Evolutionary conservation across 2,888 invertebrate genomes (phyloP).

Genomic region (Euplexia lucipara): DNA sequence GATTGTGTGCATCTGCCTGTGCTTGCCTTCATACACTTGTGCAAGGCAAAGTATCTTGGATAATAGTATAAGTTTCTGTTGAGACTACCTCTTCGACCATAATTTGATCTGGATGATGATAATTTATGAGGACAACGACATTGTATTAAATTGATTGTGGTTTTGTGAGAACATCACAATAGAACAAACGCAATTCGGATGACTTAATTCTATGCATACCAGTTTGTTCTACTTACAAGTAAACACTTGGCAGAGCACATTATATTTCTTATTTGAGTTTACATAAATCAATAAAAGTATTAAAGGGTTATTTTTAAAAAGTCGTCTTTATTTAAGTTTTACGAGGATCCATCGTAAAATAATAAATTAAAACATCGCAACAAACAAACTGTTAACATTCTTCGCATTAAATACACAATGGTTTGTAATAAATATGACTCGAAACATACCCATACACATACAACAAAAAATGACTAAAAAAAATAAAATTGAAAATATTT

Average conservation of each 20-base stretch:
- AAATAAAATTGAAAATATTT: slow-evolving; percentile 52
- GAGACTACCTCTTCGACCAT: no score
- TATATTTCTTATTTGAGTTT: not conserved
- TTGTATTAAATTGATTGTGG: no score
- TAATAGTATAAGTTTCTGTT: no score
- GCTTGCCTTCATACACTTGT: no score
- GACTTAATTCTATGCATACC: no score
- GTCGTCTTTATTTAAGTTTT: slow-evolving; percentile 72
- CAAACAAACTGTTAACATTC: slow-evolving; percentile 66
- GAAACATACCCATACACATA: slow-evolving; percentile 75
- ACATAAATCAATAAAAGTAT: slow-evolving; percentile 32
- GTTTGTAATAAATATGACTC: slow-evolving; percentile 81
- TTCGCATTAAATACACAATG: slow-evolving; percentile 65
- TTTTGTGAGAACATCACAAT: no score
- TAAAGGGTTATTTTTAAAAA: slow-evolving; percentile 44
- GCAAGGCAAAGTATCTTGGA: no score
- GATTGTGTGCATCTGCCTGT: no score
- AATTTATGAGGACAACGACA: no score
- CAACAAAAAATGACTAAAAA: slow-evolving; percentile 71
- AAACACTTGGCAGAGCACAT: not conserved
- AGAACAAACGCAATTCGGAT: no score
- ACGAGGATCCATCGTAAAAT: slow-evolving; percentile 81
- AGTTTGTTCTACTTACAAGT: not conserved
- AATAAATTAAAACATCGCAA: slow-evolving; percentile 72
- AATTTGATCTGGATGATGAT: no score